These are phyloP conservation scores for Lineus longissimus DNA, from an alignment of 1,140 invertebrate species.

Conservation along the genomic window DNA sequence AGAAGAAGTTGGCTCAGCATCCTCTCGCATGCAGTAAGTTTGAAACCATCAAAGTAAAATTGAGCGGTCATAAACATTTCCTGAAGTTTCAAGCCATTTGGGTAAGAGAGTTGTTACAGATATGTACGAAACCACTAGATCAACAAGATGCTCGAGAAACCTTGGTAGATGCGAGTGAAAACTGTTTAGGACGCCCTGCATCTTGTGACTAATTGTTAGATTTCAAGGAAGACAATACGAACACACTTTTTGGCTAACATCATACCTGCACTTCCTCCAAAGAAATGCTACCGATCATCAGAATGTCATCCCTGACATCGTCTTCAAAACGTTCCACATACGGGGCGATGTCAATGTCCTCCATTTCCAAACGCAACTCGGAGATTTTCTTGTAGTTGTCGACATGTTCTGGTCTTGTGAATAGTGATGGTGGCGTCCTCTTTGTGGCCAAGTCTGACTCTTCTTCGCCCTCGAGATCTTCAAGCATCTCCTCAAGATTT, in stretches of 20 bases:
- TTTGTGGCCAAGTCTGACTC: slow-evolving; percentile 30
- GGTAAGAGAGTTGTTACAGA: too few relatives aligned
- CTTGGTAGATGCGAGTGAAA: too few relatives aligned
- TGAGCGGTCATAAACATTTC: too few relatives aligned
- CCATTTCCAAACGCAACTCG: slow-evolving; percentile 39
- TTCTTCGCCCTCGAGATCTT: slow-evolving; percentile 33
- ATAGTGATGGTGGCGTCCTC: slow-evolving; percentile 40
- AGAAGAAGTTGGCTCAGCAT: too few relatives aligned
- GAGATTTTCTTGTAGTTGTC: slow-evolving; percentile 41
- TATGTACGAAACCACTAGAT: too few relatives aligned
- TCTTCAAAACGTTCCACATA: slow-evolving; percentile 44
- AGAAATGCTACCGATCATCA: slow-evolving; percentile 45
- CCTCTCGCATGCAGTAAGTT: too few relatives aligned
- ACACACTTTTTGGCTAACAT: too few relatives aligned
- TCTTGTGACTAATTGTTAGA: not conserved
- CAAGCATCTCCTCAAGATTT: slow-evolving; percentile 39
- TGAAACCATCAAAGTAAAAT: too few relatives aligned
- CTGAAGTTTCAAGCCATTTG: too few relatives aligned
- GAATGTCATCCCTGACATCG: slow-evolving; percentile 40
- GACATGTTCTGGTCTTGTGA: slow-evolving; percentile 41
- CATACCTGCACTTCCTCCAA: slow-evolving; percentile 43
- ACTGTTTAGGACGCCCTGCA: too few relatives aligned
- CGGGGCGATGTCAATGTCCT: slow-evolving; percentile 32
- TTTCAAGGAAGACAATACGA: not conserved
- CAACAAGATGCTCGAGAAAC: too few relatives aligned